A percentile compares a stretch with the other conserved stretches of the same genome.
Evolutionary conservation across 64 coral and sea anemone species (phyloP).

Genomic region (Hydrozoanthus tunicans): DNA sequence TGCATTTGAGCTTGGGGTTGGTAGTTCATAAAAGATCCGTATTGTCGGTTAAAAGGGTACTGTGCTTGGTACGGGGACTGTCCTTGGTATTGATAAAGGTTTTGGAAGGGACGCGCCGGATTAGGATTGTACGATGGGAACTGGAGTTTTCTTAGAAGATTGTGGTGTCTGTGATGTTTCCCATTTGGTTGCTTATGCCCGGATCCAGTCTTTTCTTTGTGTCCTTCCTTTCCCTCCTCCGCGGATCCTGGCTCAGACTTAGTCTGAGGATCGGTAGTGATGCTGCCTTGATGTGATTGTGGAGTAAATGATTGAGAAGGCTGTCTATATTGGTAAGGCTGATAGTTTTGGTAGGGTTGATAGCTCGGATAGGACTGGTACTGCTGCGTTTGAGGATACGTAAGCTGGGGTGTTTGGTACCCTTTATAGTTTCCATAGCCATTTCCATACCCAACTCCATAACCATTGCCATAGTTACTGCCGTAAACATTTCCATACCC

Average conservation of each 20-base stretch:
- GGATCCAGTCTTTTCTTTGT: neutral
- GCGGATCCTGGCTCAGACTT: neutral
- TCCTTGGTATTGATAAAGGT: neutral
- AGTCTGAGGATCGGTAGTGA: neutral
- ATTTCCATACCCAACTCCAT: too few relatives aligned
- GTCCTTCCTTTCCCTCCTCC: neutral
- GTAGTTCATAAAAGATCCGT: slow-evolving; percentile 1
- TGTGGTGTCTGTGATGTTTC: neutral
- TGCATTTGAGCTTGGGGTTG: neutral
- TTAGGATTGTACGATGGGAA: neutral
- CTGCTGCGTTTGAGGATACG: slow-evolving; percentile 29
- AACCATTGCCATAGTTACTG: too few relatives aligned
- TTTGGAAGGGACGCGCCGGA: neutral
- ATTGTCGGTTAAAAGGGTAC: neutral
- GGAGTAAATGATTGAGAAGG: neutral
- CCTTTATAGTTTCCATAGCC: neutral
- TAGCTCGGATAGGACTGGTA: neutral
- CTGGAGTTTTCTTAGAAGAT: neutral
- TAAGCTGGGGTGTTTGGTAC: neutral
- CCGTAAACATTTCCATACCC: neutral
- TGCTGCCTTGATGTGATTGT: neutral
- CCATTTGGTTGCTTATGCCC: neutral
- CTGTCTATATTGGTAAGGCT: slow-evolving; percentile 1
- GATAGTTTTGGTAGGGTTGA: slow-evolving; percentile 13
- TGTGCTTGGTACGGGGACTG: neutral